A percentile compares a stretch with the other conserved stretches of the same genome.
These are phyloP conservation scores for Pararge aegeria DNA, from an alignment of 1,140 invertebrate species.

Conservation along the genomic window DNA sequence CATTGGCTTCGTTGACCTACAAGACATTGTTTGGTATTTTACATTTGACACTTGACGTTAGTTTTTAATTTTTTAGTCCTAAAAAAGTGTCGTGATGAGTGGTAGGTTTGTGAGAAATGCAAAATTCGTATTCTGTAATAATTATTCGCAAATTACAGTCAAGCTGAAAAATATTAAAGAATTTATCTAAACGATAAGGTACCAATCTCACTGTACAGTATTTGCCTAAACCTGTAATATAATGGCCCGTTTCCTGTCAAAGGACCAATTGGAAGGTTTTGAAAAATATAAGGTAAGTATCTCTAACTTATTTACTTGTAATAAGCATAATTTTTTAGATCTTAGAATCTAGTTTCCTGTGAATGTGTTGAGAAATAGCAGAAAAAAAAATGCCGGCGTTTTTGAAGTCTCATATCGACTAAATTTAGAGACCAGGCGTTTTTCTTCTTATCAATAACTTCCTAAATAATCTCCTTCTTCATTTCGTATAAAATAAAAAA, in stretches of 20 bases:
- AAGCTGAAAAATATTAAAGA: neutral
- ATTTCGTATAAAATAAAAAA: too few relatives aligned
- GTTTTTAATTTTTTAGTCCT: too few relatives aligned
- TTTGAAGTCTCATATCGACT: neutral
- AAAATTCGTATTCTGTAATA: neutral
- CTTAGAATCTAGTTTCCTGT: too few relatives aligned
- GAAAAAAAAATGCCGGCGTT: neutral
- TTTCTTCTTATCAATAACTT: too few relatives aligned
- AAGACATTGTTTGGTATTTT: too few relatives aligned
- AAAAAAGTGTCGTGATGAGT: slow-evolving; percentile 1
- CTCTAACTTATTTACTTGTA: neutral
- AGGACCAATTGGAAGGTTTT: slow-evolving; percentile 71
- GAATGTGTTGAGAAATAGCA: too few relatives aligned
- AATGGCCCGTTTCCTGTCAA: slow-evolving; percentile 69
- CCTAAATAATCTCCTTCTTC: too few relatives aligned
- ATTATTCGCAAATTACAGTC: neutral
- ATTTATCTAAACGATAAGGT: neutral
- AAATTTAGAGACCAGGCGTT: too few relatives aligned
- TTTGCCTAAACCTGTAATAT: neutral
- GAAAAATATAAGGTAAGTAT: slow-evolving; percentile 74
- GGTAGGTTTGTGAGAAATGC: neutral
- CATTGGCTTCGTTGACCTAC: too few relatives aligned
- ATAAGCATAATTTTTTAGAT: too few relatives aligned
- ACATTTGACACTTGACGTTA: too few relatives aligned
- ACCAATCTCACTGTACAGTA: neutral